These are phyloP conservation scores for Struthidea cinerea DNA, from an alignment of 2,113 vertebrate genomes.

Conservation along the genomic window DNA sequence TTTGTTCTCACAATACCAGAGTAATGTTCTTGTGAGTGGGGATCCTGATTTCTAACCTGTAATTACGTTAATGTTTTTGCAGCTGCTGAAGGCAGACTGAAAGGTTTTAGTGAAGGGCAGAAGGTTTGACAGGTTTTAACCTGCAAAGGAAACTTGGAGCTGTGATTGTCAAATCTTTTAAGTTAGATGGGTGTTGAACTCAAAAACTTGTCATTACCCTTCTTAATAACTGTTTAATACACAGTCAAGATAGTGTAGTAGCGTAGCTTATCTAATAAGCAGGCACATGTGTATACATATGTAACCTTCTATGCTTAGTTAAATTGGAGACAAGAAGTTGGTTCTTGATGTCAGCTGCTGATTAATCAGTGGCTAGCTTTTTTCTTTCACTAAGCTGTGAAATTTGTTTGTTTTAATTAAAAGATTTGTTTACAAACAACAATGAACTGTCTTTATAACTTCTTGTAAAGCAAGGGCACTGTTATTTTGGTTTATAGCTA, in stretches of 20 bases:
- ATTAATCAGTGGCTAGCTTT: neutral
- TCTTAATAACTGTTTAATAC: neutral
- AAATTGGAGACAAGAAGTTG: neutral
- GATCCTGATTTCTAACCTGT: neutral
- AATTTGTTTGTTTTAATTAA: neutral
- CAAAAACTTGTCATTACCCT: neutral
- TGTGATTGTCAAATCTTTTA: neutral
- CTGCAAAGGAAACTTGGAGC: neutral
- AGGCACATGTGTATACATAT: neutral
- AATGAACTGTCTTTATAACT: neutral
- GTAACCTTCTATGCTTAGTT: neutral
- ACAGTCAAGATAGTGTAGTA: neutral
- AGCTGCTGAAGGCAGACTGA: neutral
- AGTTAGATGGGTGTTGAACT: neutral
- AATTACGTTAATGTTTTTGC: constrained; percentile 1
- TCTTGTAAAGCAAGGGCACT: neutral
- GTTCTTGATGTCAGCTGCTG: neutral
- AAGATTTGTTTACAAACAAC: neutral
- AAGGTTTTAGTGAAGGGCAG: neutral
- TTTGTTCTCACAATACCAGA: neutral
- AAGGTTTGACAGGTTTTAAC: constrained; percentile 5
- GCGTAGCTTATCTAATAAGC: neutral
- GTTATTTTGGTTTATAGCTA: neutral
- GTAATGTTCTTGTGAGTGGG: neutral
- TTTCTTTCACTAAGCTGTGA: neutral